A percentile compares a stretch with the other conserved stretches of the same genome.
phyloP scores from a whole-genome alignment of 1,140 invertebrate genomes.

The Drosophila parabipectinata region DNA sequence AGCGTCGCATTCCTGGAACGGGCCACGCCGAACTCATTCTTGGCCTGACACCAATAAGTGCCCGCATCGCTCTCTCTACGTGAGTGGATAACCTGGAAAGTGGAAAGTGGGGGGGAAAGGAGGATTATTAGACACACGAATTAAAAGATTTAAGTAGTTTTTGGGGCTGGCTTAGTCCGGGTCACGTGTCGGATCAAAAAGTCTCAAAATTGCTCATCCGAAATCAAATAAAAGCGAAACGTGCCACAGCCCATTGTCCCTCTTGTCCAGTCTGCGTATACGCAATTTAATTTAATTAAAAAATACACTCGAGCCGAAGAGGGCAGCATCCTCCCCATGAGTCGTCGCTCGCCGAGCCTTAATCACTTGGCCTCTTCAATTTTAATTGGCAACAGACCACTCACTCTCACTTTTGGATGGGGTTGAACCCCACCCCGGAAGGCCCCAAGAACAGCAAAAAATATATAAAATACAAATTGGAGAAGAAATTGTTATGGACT shows the following conservation, averaged over 20 bases:
- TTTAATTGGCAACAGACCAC: slow-evolving; percentile 80
- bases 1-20: slow-evolving; percentile 93
- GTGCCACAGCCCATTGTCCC: slow-evolving; percentile 25
- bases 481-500: slow-evolving; percentile 55
- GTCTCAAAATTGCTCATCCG: slow-evolving; percentile 64
- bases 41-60: slow-evolving; percentile 94
- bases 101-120: slow-evolving; percentile 1
- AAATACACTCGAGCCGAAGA: slow-evolving; percentile 45
- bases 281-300: slow-evolving; percentile 83
- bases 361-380: slow-evolving; percentile 78
- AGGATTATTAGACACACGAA: slow-evolving; percentile 36
- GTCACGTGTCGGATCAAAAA: slow-evolving; percentile 80
- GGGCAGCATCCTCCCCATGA: slow-evolving; percentile 35
- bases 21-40: slow-evolving; percentile 91
- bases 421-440: slow-evolving; percentile 30
- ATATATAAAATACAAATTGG: slow-evolving; percentile 9
- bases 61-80: slow-evolving; percentile 89
- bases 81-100: slow-evolving; percentile 75
- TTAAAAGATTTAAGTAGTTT: slow-evolving; percentile 65
- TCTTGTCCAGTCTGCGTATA: slow-evolving; percentile 69
- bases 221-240: slow-evolving; percentile 77
- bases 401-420: slow-evolving; percentile 29
- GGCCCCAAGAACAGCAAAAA: slow-evolving; percentile 11
- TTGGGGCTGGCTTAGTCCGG: slow-evolving; percentile 14
- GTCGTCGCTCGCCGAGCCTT: slow-evolving; percentile 34